Evolutionary conservation across 2,797 vertebrate species (phyloP).

Genomic region (Enteromius radiatus): DNA sequence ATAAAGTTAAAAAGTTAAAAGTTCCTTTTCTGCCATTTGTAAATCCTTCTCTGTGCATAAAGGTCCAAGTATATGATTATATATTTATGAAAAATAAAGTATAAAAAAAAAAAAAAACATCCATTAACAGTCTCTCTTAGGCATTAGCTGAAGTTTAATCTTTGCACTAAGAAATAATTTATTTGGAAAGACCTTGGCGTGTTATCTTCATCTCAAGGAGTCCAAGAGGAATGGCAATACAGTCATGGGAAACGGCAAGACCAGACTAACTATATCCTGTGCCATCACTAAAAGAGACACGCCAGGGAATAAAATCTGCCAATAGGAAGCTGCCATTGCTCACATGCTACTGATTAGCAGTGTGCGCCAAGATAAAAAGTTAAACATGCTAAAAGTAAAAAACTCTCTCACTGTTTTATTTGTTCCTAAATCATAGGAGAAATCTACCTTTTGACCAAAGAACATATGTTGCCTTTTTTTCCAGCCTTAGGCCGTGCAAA

Average conservation of each 20-base stretch:
- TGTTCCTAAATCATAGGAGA: background rate
- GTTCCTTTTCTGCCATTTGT: background rate
- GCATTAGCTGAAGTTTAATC: conserved; percentile 31
- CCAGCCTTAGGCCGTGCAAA: background rate
- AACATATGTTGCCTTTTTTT: conserved; percentile 7
- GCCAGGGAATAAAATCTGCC: conserved; percentile 20
- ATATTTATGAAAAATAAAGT: background rate
- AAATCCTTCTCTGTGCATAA: background rate
- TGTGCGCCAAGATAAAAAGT: conserved; percentile 11
- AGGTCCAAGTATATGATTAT: background rate
- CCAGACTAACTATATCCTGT: conserved; percentile 8
- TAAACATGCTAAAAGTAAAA: background rate
- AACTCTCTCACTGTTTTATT: conserved; percentile 3
- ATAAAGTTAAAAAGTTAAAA: background rate
- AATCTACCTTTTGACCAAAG: background rate
- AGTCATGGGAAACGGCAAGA: conserved; percentile 36
- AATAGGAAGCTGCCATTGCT: background rate
- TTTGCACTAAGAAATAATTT: conserved; percentile 52
- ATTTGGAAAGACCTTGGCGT: conserved; percentile 36
- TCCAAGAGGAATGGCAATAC: conserved; percentile 42
- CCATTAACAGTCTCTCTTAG: conserved; percentile 31
- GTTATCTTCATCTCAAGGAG: conserved; percentile 2
- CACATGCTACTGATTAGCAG: conserved; percentile 10
- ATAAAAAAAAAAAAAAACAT: background rate
- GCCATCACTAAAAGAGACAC: conserved; percentile 34